Conservation (phyloP, 1,140 invertebrate genomes). For the Cardiocondyla obscurior region DNA sequence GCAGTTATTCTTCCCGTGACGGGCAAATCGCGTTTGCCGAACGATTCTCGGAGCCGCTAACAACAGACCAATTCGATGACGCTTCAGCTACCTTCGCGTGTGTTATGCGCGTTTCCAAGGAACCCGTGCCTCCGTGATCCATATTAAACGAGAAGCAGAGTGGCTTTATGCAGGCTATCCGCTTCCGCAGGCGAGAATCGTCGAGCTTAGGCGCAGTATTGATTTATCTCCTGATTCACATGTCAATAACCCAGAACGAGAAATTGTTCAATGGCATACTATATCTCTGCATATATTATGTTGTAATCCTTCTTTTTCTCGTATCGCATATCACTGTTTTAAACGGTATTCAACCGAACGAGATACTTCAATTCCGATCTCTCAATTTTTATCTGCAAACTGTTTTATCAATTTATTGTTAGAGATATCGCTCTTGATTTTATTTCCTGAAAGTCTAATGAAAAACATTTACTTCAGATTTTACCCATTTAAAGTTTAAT, state of each 20-base stretch:
- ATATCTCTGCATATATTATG: background rate
- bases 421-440: background rate
- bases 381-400: background rate
- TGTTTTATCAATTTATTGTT: background rate
- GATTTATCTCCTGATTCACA: conserved; percentile 55
- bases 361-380: background rate
- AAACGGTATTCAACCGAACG: background rate
- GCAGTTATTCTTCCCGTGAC: conserved; percentile 7
- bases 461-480: background rate
- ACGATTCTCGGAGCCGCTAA: background rate
- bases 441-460: background rate
- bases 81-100: conserved; percentile 20
- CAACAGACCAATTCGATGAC: no score
- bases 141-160: conserved; percentile 62
- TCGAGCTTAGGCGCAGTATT: conserved; percentile 48
- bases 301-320: background rate
- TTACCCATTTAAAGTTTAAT: background rate
- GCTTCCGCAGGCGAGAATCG: conserved; percentile 58
- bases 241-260: conserved; percentile 60
- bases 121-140: conserved; percentile 22
- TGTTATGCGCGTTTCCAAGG: conserved; percentile 1
- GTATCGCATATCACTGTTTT: background rate
- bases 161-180: conserved; percentile 63
- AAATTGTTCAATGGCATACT: background rate
- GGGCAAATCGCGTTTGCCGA: conserved; percentile 2